Evolutionary conservation across 92 coral and sea anemone species (phyloP).

Genomic region (Chrysogorgia sp.): DNA sequence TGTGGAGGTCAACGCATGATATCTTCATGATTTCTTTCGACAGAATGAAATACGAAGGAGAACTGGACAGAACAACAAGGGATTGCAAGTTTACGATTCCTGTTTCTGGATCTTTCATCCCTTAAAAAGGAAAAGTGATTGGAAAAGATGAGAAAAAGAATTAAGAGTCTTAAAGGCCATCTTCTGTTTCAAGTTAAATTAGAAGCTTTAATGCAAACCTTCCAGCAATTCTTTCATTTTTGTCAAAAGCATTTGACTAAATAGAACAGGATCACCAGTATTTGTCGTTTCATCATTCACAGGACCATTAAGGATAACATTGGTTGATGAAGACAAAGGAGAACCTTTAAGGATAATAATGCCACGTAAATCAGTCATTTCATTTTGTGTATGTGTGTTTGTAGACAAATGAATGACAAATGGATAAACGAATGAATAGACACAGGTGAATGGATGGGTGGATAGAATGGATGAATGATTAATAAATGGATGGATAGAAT

Average conservation of each 20-base stretch:
- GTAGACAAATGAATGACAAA: no score
- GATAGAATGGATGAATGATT: no score
- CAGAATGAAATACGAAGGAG: constrained; percentile 72
- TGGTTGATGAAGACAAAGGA: constrained; percentile 77
- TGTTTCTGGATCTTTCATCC: constrained; percentile 67
- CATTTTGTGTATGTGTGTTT: no score
- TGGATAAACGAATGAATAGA: no score
- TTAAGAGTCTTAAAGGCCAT: background rate
- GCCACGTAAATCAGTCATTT: no score
- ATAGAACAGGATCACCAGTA: constrained; percentile 73
- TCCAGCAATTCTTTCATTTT: constrained; percentile 78
- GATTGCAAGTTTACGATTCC: constrained; percentile 70
- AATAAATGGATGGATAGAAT: no score
- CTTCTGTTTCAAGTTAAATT: background rate
- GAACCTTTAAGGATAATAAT: constrained; percentile 40
- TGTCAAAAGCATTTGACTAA: constrained; percentile 80
- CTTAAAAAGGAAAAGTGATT: constrained; percentile 45
- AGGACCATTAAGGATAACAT: constrained; percentile 64
- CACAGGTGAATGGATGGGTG: no score
- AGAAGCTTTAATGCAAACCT: constrained; percentile 53
- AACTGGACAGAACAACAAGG: constrained; percentile 60
- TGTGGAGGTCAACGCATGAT: constrained; percentile 74
- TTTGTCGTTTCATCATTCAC: constrained; percentile 53
- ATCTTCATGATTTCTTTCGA: constrained; percentile 72
- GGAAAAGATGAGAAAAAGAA: background rate